These are phyloP conservation scores for Cyanoramphus novaezelandiae DNA, from an alignment of 2,113 vertebrate species.

Conservation along the genomic window DNA sequence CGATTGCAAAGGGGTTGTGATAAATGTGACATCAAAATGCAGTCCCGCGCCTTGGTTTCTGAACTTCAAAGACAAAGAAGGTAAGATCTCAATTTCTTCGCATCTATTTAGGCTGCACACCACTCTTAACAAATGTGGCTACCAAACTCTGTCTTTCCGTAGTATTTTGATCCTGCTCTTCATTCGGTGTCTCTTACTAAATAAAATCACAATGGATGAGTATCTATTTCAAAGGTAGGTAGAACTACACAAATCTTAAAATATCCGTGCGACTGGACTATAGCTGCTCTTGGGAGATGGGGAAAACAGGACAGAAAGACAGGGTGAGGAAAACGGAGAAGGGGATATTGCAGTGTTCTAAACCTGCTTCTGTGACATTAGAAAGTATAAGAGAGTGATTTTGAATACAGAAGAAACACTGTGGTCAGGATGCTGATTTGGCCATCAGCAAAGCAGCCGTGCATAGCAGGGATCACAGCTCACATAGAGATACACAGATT, in stretches of 20 bases:
- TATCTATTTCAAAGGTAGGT: background rate
- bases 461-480: background rate
- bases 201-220: background rate
- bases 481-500: background rate
- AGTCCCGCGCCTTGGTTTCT: background rate
- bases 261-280: background rate
- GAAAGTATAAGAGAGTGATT: background rate
- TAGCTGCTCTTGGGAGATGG: background rate
- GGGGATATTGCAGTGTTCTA: background rate
- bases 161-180: background rate
- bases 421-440: background rate
- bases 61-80: background rate
- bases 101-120: background rate
- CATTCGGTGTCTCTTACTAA: background rate
- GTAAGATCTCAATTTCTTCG: slow-evolving; percentile 37
- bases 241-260: background rate
- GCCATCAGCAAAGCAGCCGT: background rate
- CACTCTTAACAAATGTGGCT: background rate
- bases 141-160: background rate
- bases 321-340: background rate
- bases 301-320: background rate
- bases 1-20: background rate
- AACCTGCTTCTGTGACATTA: background rate
- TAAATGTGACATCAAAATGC: slow-evolving; percentile 1
- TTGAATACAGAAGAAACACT: background rate